phyloP scores from a whole-genome alignment of 2,113 vertebrate genomes.

The Gila orcuttii region DNA sequence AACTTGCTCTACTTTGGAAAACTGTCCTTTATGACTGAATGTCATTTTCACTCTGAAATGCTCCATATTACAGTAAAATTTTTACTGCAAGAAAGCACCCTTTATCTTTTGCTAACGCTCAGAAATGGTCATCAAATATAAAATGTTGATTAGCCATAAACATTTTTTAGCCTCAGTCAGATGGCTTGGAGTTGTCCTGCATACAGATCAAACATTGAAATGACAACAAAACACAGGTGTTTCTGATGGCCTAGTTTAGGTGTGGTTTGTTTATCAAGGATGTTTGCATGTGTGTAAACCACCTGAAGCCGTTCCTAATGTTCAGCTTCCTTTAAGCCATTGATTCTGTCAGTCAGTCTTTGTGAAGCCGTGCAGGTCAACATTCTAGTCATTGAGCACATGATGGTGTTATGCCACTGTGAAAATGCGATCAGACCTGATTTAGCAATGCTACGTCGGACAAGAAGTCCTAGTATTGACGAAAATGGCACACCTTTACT shows the following conservation, averaged over 20 bases:
- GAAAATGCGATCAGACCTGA: background rate
- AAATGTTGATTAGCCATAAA: background rate
- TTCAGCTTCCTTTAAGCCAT: conserved; percentile 6
- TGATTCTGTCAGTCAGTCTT: conserved; percentile 13
- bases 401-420: background rate
- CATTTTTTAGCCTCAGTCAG: background rate
- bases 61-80: background rate
- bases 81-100: background rate
- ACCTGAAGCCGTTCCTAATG: background rate
- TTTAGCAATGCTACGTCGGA: background rate
- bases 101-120: background rate
- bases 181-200: background rate
- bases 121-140: background rate
- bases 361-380: conserved; percentile 7
- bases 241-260: conserved; percentile 36
- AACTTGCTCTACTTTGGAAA: background rate
- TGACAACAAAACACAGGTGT: conserved; percentile 23
- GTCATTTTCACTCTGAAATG: background rate
- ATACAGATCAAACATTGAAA: conserved; percentile 17
- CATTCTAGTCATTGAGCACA: background rate
- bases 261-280: conserved; percentile 31
- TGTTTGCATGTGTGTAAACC: conserved; percentile 17
- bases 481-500: conserved; percentile 5
- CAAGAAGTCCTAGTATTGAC: background rate
- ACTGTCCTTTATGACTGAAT: background rate